Evolutionary conservation across 2,797 vertebrate species (phyloP).

Genomic region (Bovichtus variegatus): DNA sequence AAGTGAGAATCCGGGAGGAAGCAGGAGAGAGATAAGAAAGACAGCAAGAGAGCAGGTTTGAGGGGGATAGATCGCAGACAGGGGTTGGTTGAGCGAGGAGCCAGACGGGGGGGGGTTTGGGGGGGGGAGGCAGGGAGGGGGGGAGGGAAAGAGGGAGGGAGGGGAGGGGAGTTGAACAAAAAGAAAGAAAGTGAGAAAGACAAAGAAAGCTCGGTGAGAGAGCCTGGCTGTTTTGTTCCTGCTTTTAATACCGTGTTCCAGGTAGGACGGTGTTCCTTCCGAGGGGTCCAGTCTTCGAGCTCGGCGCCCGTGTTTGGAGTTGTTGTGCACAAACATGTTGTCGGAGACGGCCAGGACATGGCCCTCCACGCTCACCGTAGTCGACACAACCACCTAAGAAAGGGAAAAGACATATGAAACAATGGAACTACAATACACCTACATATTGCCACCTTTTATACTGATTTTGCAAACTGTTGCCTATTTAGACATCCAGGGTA

Average conservation of each 20-base stretch:
- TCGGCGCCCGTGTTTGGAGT: conserved; percentile 96
- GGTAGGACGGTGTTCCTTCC: conserved; percentile 97
- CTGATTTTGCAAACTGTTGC: no score
- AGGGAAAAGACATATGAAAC: neutral
- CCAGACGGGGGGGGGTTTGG: conserved; percentile 52
- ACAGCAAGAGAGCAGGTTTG: conserved; percentile 61
- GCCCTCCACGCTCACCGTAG: conserved; percentile 96
- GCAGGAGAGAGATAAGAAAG: conserved; percentile 68
- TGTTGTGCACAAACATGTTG: conserved; percentile 99
- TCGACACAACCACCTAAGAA: conserved; percentile 94
- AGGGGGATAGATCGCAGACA: conserved; percentile 61
- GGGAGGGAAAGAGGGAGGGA: neutral
- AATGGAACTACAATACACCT: neutral
- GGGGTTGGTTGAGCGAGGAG: conserved; percentile 57
- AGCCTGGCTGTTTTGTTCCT: conserved; percentile 40
- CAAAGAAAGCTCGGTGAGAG: conserved; percentile 47
- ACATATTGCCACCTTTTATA: no score
- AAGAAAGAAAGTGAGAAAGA: conserved; percentile 55
- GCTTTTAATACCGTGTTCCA: conserved; percentile 91
- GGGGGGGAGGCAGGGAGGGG: neutral
- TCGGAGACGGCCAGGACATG: conserved; percentile 96
- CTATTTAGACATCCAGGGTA: neutral
- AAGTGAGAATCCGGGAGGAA: conserved; percentile 74
- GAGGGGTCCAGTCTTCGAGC: conserved; percentile 95
- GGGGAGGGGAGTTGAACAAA: conserved; percentile 38